Base-by-base conservation (phyloP, 1,140 invertebrate species). In the Caenorhabditis tropicalis region DNA sequence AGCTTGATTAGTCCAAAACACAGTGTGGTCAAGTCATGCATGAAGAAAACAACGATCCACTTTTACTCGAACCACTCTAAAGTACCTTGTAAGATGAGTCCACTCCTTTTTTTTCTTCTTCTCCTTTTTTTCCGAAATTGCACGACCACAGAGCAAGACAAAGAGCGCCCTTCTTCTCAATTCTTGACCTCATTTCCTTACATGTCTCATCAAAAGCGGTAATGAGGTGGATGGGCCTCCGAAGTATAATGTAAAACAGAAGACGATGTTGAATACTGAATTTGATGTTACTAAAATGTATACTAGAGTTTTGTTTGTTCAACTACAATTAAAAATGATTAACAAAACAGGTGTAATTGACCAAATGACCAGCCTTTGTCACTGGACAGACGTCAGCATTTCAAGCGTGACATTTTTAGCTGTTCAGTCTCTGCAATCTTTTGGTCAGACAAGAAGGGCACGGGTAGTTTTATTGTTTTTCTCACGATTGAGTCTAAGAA, bases 101-200 rank as follows among this genome's bases (percentile, higher is more conserved):
- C n/a, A 24, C 31, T 36, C 6, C 7, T 65, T 19, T 36, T 65
- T 36, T n/a, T 36, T 19, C 19, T 36, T 36, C 16, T n/a, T 65
- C 36, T 56, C 5, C 7, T 24, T 2, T 43, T 43, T 24, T 24
- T 74, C n/a, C n/a, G n/a, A 74, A 74, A 24, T 74, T 74, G 27
- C 21, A 39, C 36, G 29, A 74, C 15, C 36, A 74, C 12, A 65
- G 21, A 65, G 6, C 33, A 21, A 39, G n/a, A 74, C 21, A 24
- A 19, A 12, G 29, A 10, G 15, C 24, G 19, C 36, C 27, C 43
- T 36, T 74, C 15, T 16, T 43, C 24, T 74, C 65, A 74, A 39
- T 74, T 43, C 65, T 74, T 74, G 65, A 74, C 65, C 65, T 74
- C 65, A 74, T 74, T 74, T 74, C 65, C 65, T 39, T 43, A 43